A percentile compares a stretch with the other conserved stretches of the same genome.
These are phyloP conservation scores for Philopedon plagiatum DNA, from an alignment of 2,888 invertebrate species.

Conservation along the genomic window DNA sequence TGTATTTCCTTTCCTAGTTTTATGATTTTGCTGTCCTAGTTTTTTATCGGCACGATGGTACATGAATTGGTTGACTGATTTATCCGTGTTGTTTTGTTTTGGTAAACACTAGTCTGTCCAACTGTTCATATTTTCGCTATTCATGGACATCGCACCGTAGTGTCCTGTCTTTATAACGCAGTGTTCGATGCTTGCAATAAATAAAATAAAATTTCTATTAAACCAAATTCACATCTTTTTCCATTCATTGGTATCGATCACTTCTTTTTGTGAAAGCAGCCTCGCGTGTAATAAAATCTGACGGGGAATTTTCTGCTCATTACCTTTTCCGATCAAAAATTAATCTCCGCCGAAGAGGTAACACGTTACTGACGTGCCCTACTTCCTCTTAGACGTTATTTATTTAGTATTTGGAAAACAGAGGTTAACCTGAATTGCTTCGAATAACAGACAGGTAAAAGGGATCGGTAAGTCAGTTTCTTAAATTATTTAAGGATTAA, in stretches of 20 bases:
- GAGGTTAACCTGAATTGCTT: constrained; percentile 9
- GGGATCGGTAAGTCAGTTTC: background rate
- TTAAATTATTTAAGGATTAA: background rate
- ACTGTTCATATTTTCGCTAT: too few relatives aligned
- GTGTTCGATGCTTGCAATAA: too few relatives aligned
- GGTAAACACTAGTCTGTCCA: too few relatives aligned
- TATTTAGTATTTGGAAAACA: constrained; percentile 17
- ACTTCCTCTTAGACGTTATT: constrained; percentile 6
- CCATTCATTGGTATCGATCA: background rate
- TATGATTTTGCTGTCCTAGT: too few relatives aligned
- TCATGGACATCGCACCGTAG: too few relatives aligned
- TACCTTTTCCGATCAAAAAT: constrained; percentile 22
- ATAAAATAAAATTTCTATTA: too few relatives aligned
- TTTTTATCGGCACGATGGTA: too few relatives aligned
- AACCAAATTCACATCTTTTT: background rate
- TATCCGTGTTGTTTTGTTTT: too few relatives aligned
- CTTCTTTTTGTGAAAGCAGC: constrained; percentile 5
- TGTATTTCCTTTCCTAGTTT: too few relatives aligned
- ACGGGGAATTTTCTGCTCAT: constrained; percentile 19
- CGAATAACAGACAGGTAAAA: background rate
- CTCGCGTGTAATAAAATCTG: constrained; percentile 22
- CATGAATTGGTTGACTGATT: too few relatives aligned
- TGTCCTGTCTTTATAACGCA: too few relatives aligned
- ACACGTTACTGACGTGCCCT: constrained; percentile 14
- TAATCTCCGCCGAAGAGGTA: constrained; percentile 17